Conservation (phyloP, 2,113 vertebrate genomes). For the Lathamus discolor region DNA sequence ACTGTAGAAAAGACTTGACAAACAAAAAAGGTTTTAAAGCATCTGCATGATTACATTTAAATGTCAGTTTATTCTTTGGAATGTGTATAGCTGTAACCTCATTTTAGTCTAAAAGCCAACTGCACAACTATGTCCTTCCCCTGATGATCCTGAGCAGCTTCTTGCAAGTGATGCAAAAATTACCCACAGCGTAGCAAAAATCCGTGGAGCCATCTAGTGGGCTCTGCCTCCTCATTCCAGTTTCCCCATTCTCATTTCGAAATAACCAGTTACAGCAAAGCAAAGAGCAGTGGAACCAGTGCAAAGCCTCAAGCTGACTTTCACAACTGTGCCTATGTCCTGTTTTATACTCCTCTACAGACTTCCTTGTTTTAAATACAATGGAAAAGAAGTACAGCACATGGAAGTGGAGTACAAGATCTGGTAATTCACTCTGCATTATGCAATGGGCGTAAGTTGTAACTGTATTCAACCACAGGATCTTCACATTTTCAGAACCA, state of each 20-base stretch:
- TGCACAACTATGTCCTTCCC: not conserved
- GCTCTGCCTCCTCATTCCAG: not conserved
- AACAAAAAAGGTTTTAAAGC: not conserved
- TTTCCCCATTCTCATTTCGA: not conserved
- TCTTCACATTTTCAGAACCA: not conserved
- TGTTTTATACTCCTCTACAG: not conserved
- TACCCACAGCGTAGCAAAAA: slow-evolving; percentile 1
- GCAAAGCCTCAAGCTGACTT: not conserved
- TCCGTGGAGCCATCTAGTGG: slow-evolving; percentile 55
- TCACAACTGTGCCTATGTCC: not conserved
- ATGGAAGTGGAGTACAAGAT: not conserved
- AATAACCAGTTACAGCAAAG: not conserved
- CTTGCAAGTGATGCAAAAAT: not conserved
- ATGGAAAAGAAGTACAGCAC: not conserved
- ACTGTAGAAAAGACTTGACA: not conserved
- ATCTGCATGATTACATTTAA: not conserved
- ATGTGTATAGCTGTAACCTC: not conserved
- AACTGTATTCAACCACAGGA: not conserved
- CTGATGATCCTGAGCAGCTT: not conserved
- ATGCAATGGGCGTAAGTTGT: accelerated
- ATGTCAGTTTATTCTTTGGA: accelerated
- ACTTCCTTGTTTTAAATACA: not conserved
- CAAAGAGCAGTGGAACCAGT: not conserved
- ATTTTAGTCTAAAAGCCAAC: not conserved
- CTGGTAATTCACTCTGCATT: not conserved